These are phyloP conservation scores for Trissoscelio sp. DNA, from an alignment of 2,888 invertebrate species.

Conservation along the genomic window DNA sequence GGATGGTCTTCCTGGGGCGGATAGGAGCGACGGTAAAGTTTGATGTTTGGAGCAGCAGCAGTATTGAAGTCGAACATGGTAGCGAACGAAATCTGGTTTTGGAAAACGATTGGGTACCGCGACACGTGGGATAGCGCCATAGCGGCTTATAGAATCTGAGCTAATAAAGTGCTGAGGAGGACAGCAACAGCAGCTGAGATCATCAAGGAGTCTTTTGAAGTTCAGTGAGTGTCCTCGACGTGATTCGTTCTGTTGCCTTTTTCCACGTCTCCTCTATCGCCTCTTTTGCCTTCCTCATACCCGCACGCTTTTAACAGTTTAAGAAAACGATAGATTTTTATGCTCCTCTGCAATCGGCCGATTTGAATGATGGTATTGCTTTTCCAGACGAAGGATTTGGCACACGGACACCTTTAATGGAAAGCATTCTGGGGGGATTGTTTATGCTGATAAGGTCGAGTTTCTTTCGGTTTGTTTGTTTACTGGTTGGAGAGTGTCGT, in stretches of 20 bases:
- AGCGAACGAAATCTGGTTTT: constrained; percentile 78
- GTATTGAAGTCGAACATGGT: constrained; percentile 77
- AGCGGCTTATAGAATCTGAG: constrained; percentile 79
- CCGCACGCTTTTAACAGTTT: no score
- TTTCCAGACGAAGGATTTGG: constrained; percentile 3
- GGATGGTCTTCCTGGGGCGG: constrained; percentile 44
- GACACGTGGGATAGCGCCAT: constrained; percentile 74
- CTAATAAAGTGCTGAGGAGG: constrained; percentile 82
- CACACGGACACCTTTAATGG: constrained; percentile 13
- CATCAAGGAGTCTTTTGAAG: constrained; percentile 82
- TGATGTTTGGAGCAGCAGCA: constrained; percentile 74
- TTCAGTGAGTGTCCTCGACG: constrained; percentile 79
- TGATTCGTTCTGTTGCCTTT: constrained; percentile 71
- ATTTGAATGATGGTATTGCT: constrained; percentile 21
- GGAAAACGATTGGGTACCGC: constrained; percentile 74
- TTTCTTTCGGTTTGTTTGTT: no score
- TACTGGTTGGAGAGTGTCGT: background rate
- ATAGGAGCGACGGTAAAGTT: constrained; percentile 53
- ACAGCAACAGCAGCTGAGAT: constrained; percentile 80
- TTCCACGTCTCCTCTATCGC: constrained; percentile 45
- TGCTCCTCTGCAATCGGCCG: background rate
- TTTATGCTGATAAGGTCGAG: constrained; percentile 16
- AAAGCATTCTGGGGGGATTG: background rate
- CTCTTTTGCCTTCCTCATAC: constrained; percentile 39
- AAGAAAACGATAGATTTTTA: no score